Conservation (phyloP, 1,140 invertebrate species). For the Macrobrachium rosenbergii region DNA sequence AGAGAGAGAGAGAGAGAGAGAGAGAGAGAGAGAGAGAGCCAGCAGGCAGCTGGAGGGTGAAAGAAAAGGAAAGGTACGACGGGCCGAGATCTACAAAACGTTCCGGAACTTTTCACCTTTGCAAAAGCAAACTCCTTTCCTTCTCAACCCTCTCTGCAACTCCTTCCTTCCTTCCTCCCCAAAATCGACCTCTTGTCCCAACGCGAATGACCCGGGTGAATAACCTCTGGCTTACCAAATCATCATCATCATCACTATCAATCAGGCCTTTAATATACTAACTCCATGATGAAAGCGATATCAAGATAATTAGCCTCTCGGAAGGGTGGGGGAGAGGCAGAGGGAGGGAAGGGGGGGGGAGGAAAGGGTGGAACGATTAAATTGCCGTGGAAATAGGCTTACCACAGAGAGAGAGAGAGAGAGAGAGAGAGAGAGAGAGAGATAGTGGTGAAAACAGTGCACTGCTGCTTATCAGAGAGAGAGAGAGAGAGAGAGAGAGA, state of each 20-base stretch:
- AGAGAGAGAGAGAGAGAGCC: not conserved
- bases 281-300: too few species aligned
- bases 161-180: not conserved
- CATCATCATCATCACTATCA: too few species aligned
- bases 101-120: too few species aligned
- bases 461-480: not conserved
- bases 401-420: conserved; percentile 19
- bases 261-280: too few species aligned
- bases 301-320: too few species aligned
- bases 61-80: not conserved
- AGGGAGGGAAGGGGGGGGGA: not conserved
- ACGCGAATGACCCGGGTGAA: conserved; percentile 5
- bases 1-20: not conserved
- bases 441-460: not conserved
- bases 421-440: conserved; percentile 20
- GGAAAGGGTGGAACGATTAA: not conserved
- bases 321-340: not conserved
- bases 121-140: not conserved
- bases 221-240: not conserved
- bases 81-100: not conserved
- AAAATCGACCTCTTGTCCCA: not conserved
- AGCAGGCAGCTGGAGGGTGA: not conserved
- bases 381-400: not conserved
- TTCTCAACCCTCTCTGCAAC: not conserved
- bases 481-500: conserved; percentile 29